Base-by-base conservation (phyloP, 2,888 invertebrate species). In the Encarsia formosa region DNA sequence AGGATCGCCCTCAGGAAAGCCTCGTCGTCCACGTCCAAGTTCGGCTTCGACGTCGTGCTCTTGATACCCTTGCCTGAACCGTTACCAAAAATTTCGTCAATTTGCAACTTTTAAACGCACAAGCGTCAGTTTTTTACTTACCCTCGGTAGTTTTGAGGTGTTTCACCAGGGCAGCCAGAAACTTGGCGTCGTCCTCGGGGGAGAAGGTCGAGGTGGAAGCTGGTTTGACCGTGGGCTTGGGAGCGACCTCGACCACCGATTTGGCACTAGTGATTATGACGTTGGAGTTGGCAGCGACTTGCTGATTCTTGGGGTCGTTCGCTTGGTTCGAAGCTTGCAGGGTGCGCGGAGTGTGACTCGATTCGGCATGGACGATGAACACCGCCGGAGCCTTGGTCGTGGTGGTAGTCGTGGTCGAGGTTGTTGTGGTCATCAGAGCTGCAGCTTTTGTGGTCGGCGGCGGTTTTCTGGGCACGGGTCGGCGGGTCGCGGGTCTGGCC, bases 161-260 rank as follows among this genome's bases (percentile, higher is more conserved):
- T 13, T 62, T 62, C 24, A 73, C 47, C 2, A 73, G 57, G 1
- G 70, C 63, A 0, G 64, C 57, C 44, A 73, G 54, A 53, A 73
- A 71, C 44, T 67, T 69, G 0, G 69, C 68, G 23, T 73, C 72
- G 0, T 72, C 71, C 26, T 70, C 66, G 0, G 70, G 65, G 1
- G 70, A 70, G 43, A 56, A 68, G 0, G 68, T 70, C 4, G 68
- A 59, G 2, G 52, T 50, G 0, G 61, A 50, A 2, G 54, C 41
- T 20, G 58, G 29, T 46, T 58, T 60, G 8, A 16, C 18, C 5
- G 29, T 11, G 23, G 48, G 13, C 9, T 40, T 57, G 19, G 43
- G 18, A 3, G 52, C 44, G 2, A 48, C 44, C 11, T 31, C 32
- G 4, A 32, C 22, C 5, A 24, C 18, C 9, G 31, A 15, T 23